Evolutionary conservation across 2,888 invertebrate species (phyloP), one percentile per base, ranked within the genome.

Genomic region (Nysson spinosus): DNA sequence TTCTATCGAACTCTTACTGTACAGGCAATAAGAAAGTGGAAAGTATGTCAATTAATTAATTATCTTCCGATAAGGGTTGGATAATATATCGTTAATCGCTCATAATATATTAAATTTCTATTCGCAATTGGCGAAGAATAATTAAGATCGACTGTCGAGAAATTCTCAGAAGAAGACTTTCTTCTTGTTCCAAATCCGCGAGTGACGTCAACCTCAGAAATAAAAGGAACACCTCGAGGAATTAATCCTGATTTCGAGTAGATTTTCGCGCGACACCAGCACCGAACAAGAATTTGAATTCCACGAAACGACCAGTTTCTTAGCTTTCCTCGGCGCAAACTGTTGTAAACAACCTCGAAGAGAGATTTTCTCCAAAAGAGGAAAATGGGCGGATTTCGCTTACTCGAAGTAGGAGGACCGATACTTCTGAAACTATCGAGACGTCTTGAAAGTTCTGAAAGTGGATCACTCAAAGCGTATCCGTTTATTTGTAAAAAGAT

Each of bases 301-400:
- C 50, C 32, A 16, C 11, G 46, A 20, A 14, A 6, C 26, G 28
- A 19, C 11, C 35, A 6, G 35, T 42, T 17, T 6, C 24, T 7
- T n/a, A 17, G 39, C 34, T 54, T 60, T 65, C 34, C 30, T 12
- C n/a, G 17, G 9, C 22, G 24, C 19, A 2, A 5, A 22, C 16
- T 9, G 12, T 44, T 11, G 9, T n/a, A 11, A 9, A 12, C 17
- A 7, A n/a, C n/a, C 34, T 2, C 35, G 22, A 1, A 24, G 30
- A 52, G 22, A 51, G 43, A 66, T 67, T 49, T 47, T 26, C 22
- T n/a, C 60, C 39, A 56, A 61, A 56, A 22, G 19, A 32, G 55
- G 43, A 65, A 50, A 16, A n/a, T n/a, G n/a, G 34, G 49, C 19
- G 28, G 52, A 66, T 63, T 64, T 57, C 57, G 34, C 46, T 24